Evolutionary conservation across 1,140 invertebrate species (phyloP).

Genomic region (Hylyphantes graminicola): DNA sequence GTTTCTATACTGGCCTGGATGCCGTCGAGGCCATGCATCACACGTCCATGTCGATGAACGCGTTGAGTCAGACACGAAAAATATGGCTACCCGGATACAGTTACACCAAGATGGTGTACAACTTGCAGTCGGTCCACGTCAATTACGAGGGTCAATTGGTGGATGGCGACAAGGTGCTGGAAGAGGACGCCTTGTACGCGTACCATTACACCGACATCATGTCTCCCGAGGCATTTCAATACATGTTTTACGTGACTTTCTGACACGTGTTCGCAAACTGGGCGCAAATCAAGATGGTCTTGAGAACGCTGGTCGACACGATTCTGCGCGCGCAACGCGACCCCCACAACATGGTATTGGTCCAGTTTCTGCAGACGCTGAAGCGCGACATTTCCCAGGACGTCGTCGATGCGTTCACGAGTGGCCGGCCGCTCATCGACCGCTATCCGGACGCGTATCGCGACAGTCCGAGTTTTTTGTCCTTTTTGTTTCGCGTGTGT

Average conservation of each 20-base stretch:
- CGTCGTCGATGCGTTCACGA: not conserved
- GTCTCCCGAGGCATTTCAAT: slow-evolving; percentile 10
- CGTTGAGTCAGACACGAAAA: not conserved
- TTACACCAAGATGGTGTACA: slow-evolving; percentile 9
- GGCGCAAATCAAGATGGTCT: too few relatives aligned
- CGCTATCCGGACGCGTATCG: too few relatives aligned
- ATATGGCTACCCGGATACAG: slow-evolving; percentile 33
- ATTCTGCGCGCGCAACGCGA: too few relatives aligned
- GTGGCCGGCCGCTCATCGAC: not conserved
- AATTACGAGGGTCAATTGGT: slow-evolving; percentile 24
- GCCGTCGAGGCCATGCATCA: not conserved
- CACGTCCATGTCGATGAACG: not conserved
- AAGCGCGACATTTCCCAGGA: not conserved
- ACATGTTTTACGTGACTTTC: not conserved
- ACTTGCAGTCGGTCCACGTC: not conserved
- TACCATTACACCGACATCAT: slow-evolving; percentile 15
- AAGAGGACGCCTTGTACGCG: slow-evolving; percentile 9
- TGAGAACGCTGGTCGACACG: too few relatives aligned
- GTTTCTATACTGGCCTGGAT: slow-evolving; percentile 1
- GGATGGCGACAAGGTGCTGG: slow-evolving; percentile 7
- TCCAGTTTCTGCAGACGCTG: too few relatives aligned
- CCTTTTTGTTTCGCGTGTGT: not conserved
- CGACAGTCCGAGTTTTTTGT: not conserved
- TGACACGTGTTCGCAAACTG: too few relatives aligned
- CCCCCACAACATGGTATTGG: too few relatives aligned